Percentiles rank a stretch among this genome's conserved stretches.
Evolutionary conservation across 2,888 invertebrate genomes (phyloP).

Genomic region (Exocentrus adspersus): DNA sequence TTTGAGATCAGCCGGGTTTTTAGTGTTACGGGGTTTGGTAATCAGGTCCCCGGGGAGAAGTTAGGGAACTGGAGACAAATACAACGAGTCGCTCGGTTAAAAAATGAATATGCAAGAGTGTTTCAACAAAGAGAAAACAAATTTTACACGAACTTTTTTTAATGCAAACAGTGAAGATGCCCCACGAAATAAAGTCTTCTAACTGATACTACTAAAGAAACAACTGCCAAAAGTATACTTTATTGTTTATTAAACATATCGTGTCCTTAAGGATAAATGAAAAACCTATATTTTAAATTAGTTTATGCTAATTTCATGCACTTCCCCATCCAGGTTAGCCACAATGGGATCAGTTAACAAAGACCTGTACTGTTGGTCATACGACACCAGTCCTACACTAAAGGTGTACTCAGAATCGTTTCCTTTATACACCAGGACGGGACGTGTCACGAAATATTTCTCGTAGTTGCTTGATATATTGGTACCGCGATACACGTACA

Average conservation of each 20-base stretch:
- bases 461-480: conserved; percentile 45
- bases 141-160: no score
- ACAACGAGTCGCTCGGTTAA: no score
- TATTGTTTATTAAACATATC: neutral
- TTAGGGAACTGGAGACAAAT: no score
- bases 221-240: no score
- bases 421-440: conserved; percentile 53
- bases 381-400: conserved; percentile 51
- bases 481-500: conserved; percentile 49
- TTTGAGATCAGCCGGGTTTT: neutral
- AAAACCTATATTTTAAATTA: neutral
- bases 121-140: no score
- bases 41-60: no score
- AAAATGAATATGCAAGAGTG: no score
- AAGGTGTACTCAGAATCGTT: conserved; percentile 52
- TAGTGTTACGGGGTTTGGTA: neutral
- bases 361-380: conserved; percentile 50
- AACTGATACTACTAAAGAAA: no score
- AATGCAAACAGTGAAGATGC: no score
- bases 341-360: conserved; percentile 48
- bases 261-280: neutral
- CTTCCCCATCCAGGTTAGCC: conserved; percentile 51
- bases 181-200: no score
- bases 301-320: conserved; percentile 34
- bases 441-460: conserved; percentile 52